A percentile compares a stretch with the other conserved stretches of the same genome.
phyloP scores from a whole-genome alignment of 1,140 invertebrate species.

The Mycetomoellerius zeteki region DNA sequence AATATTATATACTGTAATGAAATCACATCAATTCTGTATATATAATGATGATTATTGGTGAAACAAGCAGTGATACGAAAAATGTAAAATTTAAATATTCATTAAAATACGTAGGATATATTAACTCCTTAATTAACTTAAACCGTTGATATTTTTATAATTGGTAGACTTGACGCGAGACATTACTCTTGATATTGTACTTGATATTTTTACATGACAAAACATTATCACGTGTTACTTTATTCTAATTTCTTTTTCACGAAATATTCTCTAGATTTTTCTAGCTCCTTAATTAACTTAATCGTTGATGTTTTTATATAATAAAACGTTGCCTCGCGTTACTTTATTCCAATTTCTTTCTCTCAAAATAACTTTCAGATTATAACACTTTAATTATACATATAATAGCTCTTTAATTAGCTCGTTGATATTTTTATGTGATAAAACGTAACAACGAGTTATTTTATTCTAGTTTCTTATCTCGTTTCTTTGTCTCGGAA shows the following conservation, averaged over 20 bases:
- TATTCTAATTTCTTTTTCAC: background rate
- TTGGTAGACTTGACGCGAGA: no score
- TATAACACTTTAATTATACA: no score
- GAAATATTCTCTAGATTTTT: background rate
- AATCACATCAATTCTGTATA: conserved; percentile 9
- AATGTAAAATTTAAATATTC: conserved; percentile 24
- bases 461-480: background rate
- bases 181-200: no score
- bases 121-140: conserved; percentile 1
- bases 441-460: background rate
- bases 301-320: no score
- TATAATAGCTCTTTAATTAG: no score
- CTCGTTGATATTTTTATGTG: no score
- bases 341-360: no score
- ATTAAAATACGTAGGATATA: background rate
- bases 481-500: background rate
- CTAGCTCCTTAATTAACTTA: no score
- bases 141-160: conserved; percentile 2
- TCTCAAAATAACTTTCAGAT: no score
- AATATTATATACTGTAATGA: conserved; percentile 10
- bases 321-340: no score
- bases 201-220: background rate
- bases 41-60: conserved; percentile 17
- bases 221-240: background rate
- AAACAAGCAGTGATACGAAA: conserved; percentile 7